A percentile compares a stretch with the other conserved stretches of the same genome.
Evolutionary conservation across 2,888 invertebrate genomes (phyloP).

Genomic region (Strigamia maritima): DNA sequence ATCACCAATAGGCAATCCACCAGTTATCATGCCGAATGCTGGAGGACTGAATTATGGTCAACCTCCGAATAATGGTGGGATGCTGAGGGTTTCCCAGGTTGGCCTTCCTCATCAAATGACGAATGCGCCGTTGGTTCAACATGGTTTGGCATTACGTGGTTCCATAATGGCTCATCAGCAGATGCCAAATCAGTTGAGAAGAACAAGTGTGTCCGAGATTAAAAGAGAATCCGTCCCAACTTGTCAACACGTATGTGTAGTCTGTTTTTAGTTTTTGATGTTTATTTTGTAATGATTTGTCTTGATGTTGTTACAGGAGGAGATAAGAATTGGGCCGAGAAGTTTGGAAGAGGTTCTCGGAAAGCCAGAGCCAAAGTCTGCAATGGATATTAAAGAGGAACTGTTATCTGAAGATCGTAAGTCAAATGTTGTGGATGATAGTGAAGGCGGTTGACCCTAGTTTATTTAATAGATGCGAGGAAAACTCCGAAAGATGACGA

Average conservation of each 20-base stretch:
- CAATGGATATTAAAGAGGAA: neutral
- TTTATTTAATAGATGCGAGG: neutral
- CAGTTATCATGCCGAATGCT: constrained; percentile 35
- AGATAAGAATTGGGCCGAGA: constrained; percentile 6
- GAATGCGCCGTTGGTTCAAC: neutral
- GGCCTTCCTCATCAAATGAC: constrained; percentile 41
- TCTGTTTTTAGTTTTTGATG: neutral
- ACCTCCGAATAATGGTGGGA: constrained; percentile 32
- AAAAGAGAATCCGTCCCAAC: neutral
- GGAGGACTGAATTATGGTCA: constrained; percentile 22
- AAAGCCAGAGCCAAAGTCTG: constrained; percentile 16
- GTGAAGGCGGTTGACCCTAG: neutral
- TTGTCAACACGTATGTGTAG: constrained; percentile 11
- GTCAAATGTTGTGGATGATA: neutral
- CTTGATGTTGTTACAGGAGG: constrained; percentile 44
- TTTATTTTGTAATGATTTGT: neutral
- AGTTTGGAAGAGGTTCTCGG: constrained; percentile 37
- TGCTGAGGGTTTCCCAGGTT: constrained; percentile 42
- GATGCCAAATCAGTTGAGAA: neutral
- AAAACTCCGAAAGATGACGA: constrained; percentile 33
- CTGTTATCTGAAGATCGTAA: neutral
- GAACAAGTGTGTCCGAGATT: neutral
- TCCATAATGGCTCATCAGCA: neutral
- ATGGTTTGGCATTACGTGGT: neutral
- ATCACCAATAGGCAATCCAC: constrained; percentile 34